A percentile compares a stretch with the other conserved stretches of the same genome.
Conservation (phyloP, 2,113 vertebrate species). For the Abramis brama region DNA sequence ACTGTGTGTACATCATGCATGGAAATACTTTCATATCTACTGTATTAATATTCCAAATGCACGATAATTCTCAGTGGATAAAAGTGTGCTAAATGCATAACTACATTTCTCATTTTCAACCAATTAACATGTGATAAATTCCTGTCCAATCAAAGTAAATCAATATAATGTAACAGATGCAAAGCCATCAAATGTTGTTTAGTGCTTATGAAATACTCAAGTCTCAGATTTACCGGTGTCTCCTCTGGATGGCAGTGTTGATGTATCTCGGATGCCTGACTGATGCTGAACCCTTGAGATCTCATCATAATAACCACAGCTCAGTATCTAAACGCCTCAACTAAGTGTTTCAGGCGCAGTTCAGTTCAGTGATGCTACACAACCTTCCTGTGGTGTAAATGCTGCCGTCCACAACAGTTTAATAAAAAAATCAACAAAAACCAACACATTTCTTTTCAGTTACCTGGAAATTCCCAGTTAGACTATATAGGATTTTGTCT, state of each 20-base stretch:
- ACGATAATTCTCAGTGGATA: not conserved
- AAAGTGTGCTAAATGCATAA: too few species aligned
- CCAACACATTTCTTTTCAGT: not conserved
- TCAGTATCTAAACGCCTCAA: not conserved
- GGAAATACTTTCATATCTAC: not conserved
- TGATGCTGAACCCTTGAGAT: slow-evolving; percentile 1
- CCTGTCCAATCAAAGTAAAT: not conserved
- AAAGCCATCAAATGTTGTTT: not conserved
- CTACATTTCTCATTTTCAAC: not conserved
- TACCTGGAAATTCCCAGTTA: not conserved
- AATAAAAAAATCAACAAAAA: not conserved
- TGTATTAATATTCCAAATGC: not conserved
- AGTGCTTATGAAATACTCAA: not conserved
- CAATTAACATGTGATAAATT: not conserved
- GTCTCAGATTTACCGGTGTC: not conserved
- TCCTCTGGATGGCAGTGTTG: slow-evolving; percentile 58
- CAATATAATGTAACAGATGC: not conserved
- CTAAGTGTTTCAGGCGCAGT: not conserved
- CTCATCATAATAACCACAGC: slow-evolving; percentile 15
- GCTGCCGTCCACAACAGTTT: not conserved
- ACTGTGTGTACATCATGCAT: not conserved
- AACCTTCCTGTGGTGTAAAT: not conserved
- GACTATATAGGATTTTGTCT: not conserved
- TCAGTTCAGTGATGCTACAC: not conserved
- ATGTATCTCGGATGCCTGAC: not conserved